Evolutionary conservation across 2,113 vertebrate species (phyloP).

Genomic region (chimpanzee (Pan troglodytes)): NHGRI_mPanTro3-v2.1_pri NC_072398.2:183262001-183262500

Average conservation of each 20-base stretch:
- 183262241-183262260: not conserved
- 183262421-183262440: not conserved
- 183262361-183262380: not conserved
- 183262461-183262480: not conserved
- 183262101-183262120: too few species aligned
- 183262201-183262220: not conserved
- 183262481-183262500: not conserved
- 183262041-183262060: too few species aligned
- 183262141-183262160: too few species aligned
- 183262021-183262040: too few species aligned
- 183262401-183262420: not conserved
- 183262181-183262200: too few species aligned
- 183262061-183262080: too few species aligned
- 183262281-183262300: not conserved
- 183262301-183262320: constrained; percentile 11
- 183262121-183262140: too few species aligned
- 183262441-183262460: not conserved
- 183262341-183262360: not conserved
- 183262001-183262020: too few species aligned
- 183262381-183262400: not conserved
- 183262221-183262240: not conserved
- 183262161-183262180: too few species aligned
- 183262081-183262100: too few species aligned
- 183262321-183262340: not conserved
- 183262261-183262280: not conserved